Evolutionary conservation across 2,113 vertebrate species (phyloP), one percentile per base, ranked within the genome.

Genomic region (Bujurquina vittata): DNA sequence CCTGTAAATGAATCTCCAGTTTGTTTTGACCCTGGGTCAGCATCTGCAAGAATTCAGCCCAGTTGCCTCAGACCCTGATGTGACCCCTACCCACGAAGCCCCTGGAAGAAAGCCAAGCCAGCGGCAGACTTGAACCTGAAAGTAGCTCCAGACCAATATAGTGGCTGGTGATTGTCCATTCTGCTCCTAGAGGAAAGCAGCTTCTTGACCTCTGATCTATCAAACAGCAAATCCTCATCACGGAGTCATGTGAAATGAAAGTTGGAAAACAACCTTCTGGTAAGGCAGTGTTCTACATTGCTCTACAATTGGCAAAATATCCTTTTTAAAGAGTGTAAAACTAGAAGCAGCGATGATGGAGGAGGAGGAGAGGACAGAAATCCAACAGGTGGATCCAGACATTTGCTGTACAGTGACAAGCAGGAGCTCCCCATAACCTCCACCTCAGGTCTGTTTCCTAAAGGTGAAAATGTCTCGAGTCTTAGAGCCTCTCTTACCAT

Each of bases 391-490:
- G 77, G 79, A 86, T 79, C 43, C 77, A 81, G 76, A 84, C 20
- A 11, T 57, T 61, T 63, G 78, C 79, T 79, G 52, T 2, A 20
- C 29, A 11, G 26, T 78, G 62, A 81, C 58, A 80, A 74, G 54
- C 73, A 26, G 58, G 74, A 33, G 23, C 88, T 75, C 58, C 61
- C 77, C 9, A 2, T 31, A 18, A 63, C 52, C 55, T 75, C 62
- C 26, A 22, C 4, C 65, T 96, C 94, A 96, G 65, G 94, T 94
- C 88, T 96, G 98, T 95, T 98, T 98, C 86, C 96, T 96, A 93
- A 98, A 98, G 59, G 95, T 89, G 52, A 97, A 98, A 94, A 97
- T 96, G 75, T 99, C 98, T 76, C 96, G 93, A 2, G 93, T 86
- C 94, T 96, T 98, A 35, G 91, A 93, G 87, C 95, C 94, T 86